phyloP scores from a whole-genome alignment of 2,888 invertebrate genomes.

The Drosophila leonis region DNA sequence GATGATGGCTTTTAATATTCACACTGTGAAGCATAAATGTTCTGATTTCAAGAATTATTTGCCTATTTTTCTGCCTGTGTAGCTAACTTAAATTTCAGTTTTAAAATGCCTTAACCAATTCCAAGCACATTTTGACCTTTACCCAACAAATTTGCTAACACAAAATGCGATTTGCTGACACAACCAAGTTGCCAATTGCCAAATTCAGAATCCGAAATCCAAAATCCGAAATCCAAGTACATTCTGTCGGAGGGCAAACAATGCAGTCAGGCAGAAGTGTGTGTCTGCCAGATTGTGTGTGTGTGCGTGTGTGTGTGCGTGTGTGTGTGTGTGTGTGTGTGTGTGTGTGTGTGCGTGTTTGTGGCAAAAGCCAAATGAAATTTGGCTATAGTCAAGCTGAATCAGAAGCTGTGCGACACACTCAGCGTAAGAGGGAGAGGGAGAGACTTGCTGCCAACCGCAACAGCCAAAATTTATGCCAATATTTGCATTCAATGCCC shows the following conservation, averaged over 20 bases:
- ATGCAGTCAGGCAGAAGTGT: conserved; percentile 44
- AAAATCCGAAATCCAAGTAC: conserved; percentile 56
- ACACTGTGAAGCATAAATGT: neutral
- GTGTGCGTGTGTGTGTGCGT: conserved; percentile 16
- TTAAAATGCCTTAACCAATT: neutral
- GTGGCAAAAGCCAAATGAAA: conserved; percentile 59
- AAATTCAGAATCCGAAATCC: conserved; percentile 55
- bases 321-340: conserved; percentile 24
- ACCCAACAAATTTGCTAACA: conserved; percentile 26
- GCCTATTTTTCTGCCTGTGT: neutral
- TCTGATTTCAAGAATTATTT: neutral
- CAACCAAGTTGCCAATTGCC: conserved; percentile 34
- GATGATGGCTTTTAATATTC: neutral
- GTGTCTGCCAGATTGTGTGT: conserved; percentile 8
- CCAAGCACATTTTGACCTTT: neutral
- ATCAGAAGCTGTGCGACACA: conserved; percentile 27
- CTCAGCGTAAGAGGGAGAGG: conserved; percentile 1
- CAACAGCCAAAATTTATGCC: conserved; percentile 76
- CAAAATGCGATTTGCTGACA: conserved; percentile 29
- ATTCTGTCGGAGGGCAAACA: conserved; percentile 61
- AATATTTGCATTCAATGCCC: conserved; percentile 81
- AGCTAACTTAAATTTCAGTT: neutral
- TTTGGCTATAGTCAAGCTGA: conserved; percentile 50
- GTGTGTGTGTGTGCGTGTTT: conserved; percentile 23
- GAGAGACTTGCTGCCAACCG: conserved; percentile 53